Evolutionary conservation across 2,797 vertebrate genomes (phyloP).

Genomic region (Lophius americanus): DNA sequence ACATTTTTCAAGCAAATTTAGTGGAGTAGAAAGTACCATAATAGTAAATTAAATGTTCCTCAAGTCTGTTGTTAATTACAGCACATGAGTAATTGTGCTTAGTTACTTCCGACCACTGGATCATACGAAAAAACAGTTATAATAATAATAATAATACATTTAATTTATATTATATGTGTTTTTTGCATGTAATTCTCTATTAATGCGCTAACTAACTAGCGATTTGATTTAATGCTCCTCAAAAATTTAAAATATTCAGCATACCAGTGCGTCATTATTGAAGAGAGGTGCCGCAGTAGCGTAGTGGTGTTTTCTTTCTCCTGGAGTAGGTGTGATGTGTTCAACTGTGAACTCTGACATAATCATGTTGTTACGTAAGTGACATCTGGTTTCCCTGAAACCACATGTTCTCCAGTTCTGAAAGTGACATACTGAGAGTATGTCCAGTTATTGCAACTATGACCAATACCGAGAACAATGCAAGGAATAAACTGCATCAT

Average conservation of each 20-base stretch:
- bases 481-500: background rate
- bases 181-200: too few species aligned
- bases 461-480: background rate
- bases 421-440: conserved; percentile 7
- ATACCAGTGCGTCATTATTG: background rate
- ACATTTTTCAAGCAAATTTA: too few species aligned
- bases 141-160: too few species aligned
- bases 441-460: background rate
- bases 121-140: too few species aligned
- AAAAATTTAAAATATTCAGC: background rate
- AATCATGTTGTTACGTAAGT: conserved; percentile 13
- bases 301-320: background rate
- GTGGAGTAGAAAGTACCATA: too few species aligned
- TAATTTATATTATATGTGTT: too few species aligned
- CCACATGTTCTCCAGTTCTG: background rate
- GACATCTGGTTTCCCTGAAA: background rate
- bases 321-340: background rate
- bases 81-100: too few species aligned
- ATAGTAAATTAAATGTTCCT: too few species aligned
- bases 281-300: background rate
- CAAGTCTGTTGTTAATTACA: too few species aligned
- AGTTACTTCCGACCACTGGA: too few species aligned
- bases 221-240: background rate
- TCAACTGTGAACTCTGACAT: conserved; percentile 22
- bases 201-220: too few species aligned